These are phyloP conservation scores for Apotomis turbidana DNA, from an alignment of 2,888 invertebrate species.

Conservation along the genomic window DNA sequence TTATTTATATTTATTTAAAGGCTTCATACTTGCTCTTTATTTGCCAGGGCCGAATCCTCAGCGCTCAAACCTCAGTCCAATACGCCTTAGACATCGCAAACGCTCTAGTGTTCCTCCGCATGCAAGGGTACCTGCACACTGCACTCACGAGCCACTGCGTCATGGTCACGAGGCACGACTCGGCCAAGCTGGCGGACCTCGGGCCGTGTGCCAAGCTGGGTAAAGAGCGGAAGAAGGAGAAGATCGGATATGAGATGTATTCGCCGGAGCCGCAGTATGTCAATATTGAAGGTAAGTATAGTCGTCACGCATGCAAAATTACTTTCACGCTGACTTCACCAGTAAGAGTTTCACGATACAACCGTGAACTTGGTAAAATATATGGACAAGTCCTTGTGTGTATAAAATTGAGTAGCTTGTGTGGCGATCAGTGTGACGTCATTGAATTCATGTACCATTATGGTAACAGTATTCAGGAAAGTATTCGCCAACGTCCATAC, in stretches of 20 bases:
- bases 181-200: slow-evolving; percentile 76
- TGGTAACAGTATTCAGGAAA: background rate
- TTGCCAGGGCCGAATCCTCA: slow-evolving; percentile 69
- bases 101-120: slow-evolving; percentile 75
- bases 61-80: slow-evolving; percentile 70
- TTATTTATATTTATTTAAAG: no score
- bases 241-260: slow-evolving; percentile 62
- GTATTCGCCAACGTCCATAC: background rate
- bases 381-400: no score
- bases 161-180: slow-evolving; percentile 71
- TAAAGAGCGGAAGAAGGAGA: slow-evolving; percentile 45
- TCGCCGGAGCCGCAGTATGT: slow-evolving; percentile 75
- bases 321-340: no score
- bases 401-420: no score
- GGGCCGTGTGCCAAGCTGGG: slow-evolving; percentile 62
- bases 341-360: no score
- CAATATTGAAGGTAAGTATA: slow-evolving; percentile 70
- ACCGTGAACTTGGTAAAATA: no score
- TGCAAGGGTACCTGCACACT: slow-evolving; percentile 78
- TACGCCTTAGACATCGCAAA: slow-evolving; percentile 75
- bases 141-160: slow-evolving; percentile 71
- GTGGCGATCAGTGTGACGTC: no score
- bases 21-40: slow-evolving; percentile 3
- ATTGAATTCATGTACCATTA: background rate
- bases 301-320: no score